Percentiles rank a stretch among this genome's conserved stretches.
Conservation (phyloP, 1,140 invertebrate genomes). For the Zaprionus gabonicus region DNA sequence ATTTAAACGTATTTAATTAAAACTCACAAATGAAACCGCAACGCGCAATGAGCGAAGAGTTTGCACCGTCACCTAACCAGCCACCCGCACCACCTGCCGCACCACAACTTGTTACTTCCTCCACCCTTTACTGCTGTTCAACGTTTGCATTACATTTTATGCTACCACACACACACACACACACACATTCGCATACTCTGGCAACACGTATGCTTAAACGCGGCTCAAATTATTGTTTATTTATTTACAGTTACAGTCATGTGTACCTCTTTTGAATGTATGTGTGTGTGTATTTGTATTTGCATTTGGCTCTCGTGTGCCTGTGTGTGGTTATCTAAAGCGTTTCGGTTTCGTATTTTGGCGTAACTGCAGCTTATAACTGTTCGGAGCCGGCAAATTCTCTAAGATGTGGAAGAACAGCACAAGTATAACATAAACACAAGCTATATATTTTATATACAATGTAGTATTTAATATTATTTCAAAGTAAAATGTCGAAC, state of each 20-base stretch:
- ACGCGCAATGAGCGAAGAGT: slow-evolving; percentile 54
- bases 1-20: slow-evolving; percentile 83
- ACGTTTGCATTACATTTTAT: slow-evolving; percentile 47
- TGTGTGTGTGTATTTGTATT: slow-evolving; percentile 28
- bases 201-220: slow-evolving; percentile 30
- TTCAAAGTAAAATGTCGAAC: no score
- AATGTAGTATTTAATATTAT: no score
- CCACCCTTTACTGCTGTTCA: slow-evolving; percentile 3
- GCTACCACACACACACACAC: slow-evolving; percentile 19
- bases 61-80: background rate
- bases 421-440: background rate
- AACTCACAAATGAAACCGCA: slow-evolving; percentile 80
- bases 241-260: slow-evolving; percentile 67
- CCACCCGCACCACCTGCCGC: background rate
- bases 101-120: slow-evolving; percentile 1
- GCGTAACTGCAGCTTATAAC: slow-evolving; percentile 12
- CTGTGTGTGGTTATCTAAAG: slow-evolving; percentile 38
- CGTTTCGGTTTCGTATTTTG: slow-evolving; percentile 30
- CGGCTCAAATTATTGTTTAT: slow-evolving; percentile 74
- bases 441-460: no score
- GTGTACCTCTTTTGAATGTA: background rate
- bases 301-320: slow-evolving; percentile 25
- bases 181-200: background rate
- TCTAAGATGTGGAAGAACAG: background rate
- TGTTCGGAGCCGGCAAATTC: slow-evolving; percentile 24